Percentiles rank a stretch among this genome's conserved stretches.
These are phyloP conservation scores for Aethes cnicana DNA, from an alignment of 2,888 invertebrate genomes.

Conservation along the genomic window DNA sequence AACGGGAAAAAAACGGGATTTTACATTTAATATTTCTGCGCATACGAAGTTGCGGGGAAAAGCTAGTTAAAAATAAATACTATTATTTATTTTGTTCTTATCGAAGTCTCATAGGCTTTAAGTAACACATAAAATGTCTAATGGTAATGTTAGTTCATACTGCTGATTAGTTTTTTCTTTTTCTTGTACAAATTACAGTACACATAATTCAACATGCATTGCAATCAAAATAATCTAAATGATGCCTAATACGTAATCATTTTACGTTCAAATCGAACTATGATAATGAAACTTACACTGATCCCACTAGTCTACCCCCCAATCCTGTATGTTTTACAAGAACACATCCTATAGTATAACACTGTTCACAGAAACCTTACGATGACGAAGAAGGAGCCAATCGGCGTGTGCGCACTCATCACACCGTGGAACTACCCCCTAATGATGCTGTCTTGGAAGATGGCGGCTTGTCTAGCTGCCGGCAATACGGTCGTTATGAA, in stretches of 20 bases:
- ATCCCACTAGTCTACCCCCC: not conserved
- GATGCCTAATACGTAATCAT: constrained; percentile 16
- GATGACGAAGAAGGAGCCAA: constrained; percentile 94
- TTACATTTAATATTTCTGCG: no score
- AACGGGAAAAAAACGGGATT: no score
- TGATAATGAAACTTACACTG: constrained; percentile 12
- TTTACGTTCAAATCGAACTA: constrained; percentile 11
- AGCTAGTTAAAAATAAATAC: no score
- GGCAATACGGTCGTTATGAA: constrained; percentile 98
- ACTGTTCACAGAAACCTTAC: constrained; percentile 85
- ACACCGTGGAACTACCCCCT: constrained; percentile 99
- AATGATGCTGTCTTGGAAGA: constrained; percentile 99
- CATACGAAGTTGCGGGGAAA: no score
- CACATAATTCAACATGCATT: no score
- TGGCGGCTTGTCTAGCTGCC: constrained; percentile 98
- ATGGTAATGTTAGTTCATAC: no score
- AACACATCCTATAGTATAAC: not conserved
- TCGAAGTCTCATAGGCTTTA: no score
- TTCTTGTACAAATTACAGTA: no score
- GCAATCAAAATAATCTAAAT: not conserved
- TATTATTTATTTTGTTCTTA: no score
- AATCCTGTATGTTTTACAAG: not conserved
- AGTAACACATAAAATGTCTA: no score
- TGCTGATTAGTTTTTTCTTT: no score
- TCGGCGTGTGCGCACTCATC: constrained; percentile 95